Conservation (phyloP, 2,113 vertebrate genomes). For the Cervus canadensis region DNA sequence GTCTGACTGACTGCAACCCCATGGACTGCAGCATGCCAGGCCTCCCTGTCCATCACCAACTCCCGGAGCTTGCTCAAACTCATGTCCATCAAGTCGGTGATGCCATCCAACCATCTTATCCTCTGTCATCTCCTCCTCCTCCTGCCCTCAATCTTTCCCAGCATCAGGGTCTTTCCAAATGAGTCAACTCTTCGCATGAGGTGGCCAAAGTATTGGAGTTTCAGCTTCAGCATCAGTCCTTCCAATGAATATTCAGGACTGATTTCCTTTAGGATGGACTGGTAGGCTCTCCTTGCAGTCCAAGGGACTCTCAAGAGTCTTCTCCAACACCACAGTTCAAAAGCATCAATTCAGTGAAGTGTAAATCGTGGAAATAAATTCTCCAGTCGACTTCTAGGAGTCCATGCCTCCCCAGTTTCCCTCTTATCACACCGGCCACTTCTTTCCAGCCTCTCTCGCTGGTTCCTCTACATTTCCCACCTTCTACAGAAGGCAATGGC, state of each 20-base stretch:
- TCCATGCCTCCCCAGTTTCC: neutral
- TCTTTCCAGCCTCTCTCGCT: neutral
- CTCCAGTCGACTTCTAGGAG: neutral
- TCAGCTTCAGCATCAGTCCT: neutral
- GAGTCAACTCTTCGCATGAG: neutral
- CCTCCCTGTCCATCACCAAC: neutral
- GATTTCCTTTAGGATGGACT: neutral
- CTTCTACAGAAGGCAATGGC: neutral
- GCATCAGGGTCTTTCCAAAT: neutral
- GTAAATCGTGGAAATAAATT: neutral
- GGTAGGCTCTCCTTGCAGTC: neutral
- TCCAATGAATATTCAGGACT: neutral
- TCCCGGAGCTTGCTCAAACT: neutral
- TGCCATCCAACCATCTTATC: neutral
- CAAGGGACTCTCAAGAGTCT: neutral
- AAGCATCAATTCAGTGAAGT: neutral
- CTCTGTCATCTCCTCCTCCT: neutral
- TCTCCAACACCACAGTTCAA: neutral
- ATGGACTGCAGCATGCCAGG: neutral
- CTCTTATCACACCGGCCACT: neutral
- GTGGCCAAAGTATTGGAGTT: neutral
- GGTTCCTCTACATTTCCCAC: neutral
- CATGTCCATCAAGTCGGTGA: neutral
- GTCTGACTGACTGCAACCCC: neutral
- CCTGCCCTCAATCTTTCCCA: neutral